Evolutionary conservation across 2,888 invertebrate species (phyloP), one percentile per base, ranked within the genome.

Genomic region (Acheta domesticus): DNA sequence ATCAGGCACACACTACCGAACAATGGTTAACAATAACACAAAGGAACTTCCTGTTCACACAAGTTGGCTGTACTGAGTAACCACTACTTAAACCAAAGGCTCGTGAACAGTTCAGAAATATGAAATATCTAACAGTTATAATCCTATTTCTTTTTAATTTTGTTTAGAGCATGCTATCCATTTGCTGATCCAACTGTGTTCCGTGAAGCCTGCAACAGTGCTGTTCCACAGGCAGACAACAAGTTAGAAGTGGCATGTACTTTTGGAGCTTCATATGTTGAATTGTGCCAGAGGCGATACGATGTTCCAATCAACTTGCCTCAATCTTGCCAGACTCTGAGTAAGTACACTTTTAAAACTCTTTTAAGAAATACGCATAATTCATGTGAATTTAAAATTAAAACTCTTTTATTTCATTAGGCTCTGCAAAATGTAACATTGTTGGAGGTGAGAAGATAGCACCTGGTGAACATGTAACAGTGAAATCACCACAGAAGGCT

Each of bases 191-290:
- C 90, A 48, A 82, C 83, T 16, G 83, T 85, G 16, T 92, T 87
- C 87, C 91, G 93, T 84, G 89, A 91, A 85, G 93, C 93, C 73
- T 97, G 97, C 86, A 91, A 93, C 84, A 91, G 92, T 85, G 92
- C 93, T 74, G 89, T 90, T 0, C 86, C 86, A n/a, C 86, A 88
- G 5, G 88, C 89, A 62, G 86, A 88, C 11, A 88, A 90, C 77
- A 87, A 88, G 0, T 86, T 89, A 21, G 85, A 89, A 1, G 89
- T 90, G 80, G 91, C 93, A 19, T 93, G 93, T 84, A 88, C 89
- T 77, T 89, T 93, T 14, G 93, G 92, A 0, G 85, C 89, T 0
- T 92, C 92, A 0, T 97, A 96, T 87, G 89, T 89, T 16, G 89
- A 90, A 0, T 89, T 91, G 8, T 93, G 95, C 79, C 62, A 62